These are phyloP conservation scores for Limnephilus auricula DNA, from an alignment of 2,888 invertebrate species.

Conservation along the genomic window DNA sequence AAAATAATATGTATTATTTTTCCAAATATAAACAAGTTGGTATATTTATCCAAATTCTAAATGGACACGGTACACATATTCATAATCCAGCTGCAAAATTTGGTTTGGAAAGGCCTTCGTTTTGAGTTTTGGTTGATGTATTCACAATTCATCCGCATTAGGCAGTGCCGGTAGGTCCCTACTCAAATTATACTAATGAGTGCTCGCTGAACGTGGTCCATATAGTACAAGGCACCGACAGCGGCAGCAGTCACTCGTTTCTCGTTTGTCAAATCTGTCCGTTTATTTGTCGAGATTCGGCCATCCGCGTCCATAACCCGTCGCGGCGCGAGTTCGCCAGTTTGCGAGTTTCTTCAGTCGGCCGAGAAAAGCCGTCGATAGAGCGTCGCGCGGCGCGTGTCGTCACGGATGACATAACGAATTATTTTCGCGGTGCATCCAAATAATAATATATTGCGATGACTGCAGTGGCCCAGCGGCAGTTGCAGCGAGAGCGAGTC, in stretches of 20 bases:
- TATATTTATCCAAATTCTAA: too few relatives aligned
- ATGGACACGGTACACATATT: too few relatives aligned
- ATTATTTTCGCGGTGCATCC: constrained; percentile 45
- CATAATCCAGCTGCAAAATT: background rate
- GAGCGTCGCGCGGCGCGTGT: constrained; percentile 25
- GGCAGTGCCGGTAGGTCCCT: background rate
- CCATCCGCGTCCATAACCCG: constrained; percentile 6
- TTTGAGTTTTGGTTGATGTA: background rate
- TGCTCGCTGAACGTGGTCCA: background rate
- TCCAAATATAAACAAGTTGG: too few relatives aligned
- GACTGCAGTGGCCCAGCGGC: constrained; percentile 40
- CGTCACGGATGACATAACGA: constrained; percentile 42
- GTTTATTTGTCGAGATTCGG: constrained; percentile 25
- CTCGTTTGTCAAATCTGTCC: constrained; percentile 20
- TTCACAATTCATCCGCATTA: constrained; percentile 2
- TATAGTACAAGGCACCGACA: background rate
- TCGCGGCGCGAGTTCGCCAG: background rate
- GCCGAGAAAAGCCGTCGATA: background rate
- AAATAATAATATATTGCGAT: background rate
- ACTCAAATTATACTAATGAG: constrained; percentile 2
- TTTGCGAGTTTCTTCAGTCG: background rate
- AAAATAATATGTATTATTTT: too few relatives aligned
- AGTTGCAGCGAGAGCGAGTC: constrained; percentile 22
- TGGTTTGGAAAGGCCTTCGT: background rate
- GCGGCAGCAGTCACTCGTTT: constrained; percentile 2